Percentiles rank a stretch among this genome's conserved stretches.
Evolutionary conservation across 1,140 invertebrate genomes (phyloP).

Genomic region (Dermatophagoides farinae): DNA sequence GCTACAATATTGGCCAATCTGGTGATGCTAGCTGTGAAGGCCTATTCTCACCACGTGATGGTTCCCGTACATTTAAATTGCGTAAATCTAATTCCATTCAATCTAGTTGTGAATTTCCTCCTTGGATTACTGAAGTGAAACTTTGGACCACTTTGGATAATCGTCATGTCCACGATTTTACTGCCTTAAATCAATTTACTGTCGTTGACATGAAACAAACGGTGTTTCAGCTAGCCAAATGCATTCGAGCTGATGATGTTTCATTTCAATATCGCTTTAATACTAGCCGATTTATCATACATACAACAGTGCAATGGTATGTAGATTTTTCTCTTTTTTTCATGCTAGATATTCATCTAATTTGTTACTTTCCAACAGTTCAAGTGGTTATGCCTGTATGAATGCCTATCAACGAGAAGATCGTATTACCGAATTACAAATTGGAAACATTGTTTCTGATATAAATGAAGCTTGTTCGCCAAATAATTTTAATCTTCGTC

Average conservation of each 20-base stretch:
- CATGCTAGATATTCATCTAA: background rate
- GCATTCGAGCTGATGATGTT: slow-evolving; percentile 14
- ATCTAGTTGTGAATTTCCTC: slow-evolving; percentile 18
- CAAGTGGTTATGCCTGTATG: slow-evolving; percentile 20
- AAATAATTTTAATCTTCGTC: slow-evolving; percentile 16
- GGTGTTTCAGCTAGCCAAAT: slow-evolving; percentile 14
- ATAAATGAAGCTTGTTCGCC: slow-evolving; percentile 18
- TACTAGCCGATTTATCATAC: slow-evolving; percentile 14
- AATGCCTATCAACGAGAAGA: slow-evolving; percentile 18
- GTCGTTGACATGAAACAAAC: slow-evolving; percentile 15
- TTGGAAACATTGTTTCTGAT: slow-evolving; percentile 16
- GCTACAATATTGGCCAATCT: slow-evolving; percentile 60
- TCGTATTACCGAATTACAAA: slow-evolving; percentile 21
- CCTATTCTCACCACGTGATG: slow-evolving; percentile 52
- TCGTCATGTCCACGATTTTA: slow-evolving; percentile 17
- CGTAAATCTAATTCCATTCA: slow-evolving; percentile 36
- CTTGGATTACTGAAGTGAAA: slow-evolving; percentile 16
- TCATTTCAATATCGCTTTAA: slow-evolving; percentile 3
- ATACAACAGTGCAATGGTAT: slow-evolving; percentile 21
- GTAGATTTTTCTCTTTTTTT: background rate
- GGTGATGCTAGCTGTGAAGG: slow-evolving; percentile 72
- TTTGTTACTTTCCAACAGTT: slow-evolving; percentile 10
- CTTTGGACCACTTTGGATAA: slow-evolving; percentile 20
- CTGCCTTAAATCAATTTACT: slow-evolving; percentile 15
- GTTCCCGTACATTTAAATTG: slow-evolving; percentile 48